phyloP scores from a whole-genome alignment of 2,888 invertebrate genomes.

The Julus scandinavius region DNA sequence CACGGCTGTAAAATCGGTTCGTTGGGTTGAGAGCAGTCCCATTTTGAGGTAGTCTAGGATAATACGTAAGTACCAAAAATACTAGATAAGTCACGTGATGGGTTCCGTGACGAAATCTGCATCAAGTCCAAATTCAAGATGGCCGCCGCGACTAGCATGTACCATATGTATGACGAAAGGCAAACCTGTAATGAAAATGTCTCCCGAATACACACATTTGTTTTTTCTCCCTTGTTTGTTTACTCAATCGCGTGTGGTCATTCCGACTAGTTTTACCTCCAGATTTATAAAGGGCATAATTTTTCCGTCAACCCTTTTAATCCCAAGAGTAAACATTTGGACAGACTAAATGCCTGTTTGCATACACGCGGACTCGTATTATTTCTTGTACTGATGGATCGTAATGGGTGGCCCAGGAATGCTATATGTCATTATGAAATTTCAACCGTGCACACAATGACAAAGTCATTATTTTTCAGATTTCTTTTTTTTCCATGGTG shows the following conservation, averaged over 20 bases:
- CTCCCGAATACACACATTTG: background rate
- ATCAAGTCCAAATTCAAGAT: background rate
- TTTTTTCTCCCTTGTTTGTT: background rate
- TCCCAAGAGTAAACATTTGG: conserved; percentile 31
- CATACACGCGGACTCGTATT: background rate
- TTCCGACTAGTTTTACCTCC: background rate
- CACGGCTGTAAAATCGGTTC: too few relatives aligned
- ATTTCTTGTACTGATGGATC: conserved; percentile 1
- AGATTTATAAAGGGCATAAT: conserved; percentile 39
- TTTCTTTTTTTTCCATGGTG: background rate
- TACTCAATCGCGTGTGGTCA: background rate
- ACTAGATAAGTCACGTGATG: too few relatives aligned
- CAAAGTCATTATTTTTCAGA: background rate
- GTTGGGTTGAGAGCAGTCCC: too few relatives aligned
- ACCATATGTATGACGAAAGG: background rate
- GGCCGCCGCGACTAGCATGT: background rate
- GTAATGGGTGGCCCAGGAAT: conserved; percentile 43
- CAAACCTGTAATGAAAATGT: conserved; percentile 26
- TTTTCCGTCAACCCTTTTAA: conserved; percentile 45
- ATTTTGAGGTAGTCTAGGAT: too few relatives aligned
- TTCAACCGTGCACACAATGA: conserved; percentile 6
- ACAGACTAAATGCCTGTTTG: conserved; percentile 12
- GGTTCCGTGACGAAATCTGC: background rate
- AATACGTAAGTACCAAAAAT: too few relatives aligned
- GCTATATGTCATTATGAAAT: conserved; percentile 40